A percentile compares a stretch with the other conserved stretches of the same genome.
These are phyloP conservation scores for Melikaiella ostensackeni DNA, from an alignment of 2,888 invertebrate genomes.

Conservation along the genomic window DNA sequence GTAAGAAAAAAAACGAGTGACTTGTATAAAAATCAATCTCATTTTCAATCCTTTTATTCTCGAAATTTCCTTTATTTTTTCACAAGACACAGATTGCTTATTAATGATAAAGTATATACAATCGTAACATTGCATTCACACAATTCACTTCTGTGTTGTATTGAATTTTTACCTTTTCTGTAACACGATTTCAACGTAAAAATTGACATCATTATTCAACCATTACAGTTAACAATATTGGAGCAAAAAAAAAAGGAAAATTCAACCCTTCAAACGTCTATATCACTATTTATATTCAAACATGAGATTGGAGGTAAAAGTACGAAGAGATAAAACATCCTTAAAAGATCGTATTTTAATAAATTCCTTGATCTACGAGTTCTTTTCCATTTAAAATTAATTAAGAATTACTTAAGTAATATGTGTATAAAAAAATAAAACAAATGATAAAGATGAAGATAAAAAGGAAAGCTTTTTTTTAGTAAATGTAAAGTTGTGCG, in stretches of 20 bases:
- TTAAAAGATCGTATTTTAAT: neutral
- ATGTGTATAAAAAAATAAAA: neutral
- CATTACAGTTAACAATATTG: conserved; percentile 27
- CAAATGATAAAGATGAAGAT: neutral
- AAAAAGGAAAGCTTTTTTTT: conserved; percentile 4
- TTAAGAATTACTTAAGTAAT: conserved; percentile 14
- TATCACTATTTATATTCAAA: conserved; percentile 6
- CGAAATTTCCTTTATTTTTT: conserved; percentile 34
- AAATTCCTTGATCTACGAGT: neutral
- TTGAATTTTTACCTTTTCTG: conserved; percentile 25
- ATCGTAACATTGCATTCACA: conserved; percentile 34
- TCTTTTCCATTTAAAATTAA: conserved; percentile 13
- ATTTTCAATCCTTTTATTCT: neutral
- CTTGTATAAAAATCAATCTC: conserved; percentile 17
- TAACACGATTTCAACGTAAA: conserved; percentile 35
- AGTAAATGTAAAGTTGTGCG: neutral
- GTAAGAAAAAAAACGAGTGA: neutral
- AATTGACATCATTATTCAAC: conserved; percentile 24
- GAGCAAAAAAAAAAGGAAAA: conserved; percentile 17
- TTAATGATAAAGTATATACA: conserved; percentile 20
- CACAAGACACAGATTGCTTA: conserved; percentile 35
- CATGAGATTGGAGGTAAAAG: conserved; percentile 3
- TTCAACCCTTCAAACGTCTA: neutral
- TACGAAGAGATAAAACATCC: conserved; percentile 10
- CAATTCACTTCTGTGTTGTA: conserved; percentile 21